phyloP scores from a whole-genome alignment of 2,113 vertebrate genomes.

The Nestor notabilis region DNA sequence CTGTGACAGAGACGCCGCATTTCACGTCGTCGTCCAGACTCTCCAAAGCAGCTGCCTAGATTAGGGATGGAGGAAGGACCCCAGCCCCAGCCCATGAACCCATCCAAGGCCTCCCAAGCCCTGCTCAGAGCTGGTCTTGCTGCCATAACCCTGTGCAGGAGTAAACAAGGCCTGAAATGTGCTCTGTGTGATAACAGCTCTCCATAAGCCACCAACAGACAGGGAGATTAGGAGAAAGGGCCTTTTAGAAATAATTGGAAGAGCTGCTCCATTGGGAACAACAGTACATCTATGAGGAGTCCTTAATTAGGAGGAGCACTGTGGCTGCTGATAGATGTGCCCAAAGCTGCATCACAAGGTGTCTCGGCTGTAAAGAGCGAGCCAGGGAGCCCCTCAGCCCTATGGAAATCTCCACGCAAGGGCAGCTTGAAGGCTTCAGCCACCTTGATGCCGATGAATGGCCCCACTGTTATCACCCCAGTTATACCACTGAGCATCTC shows the following conservation, averaged over 20 bases:
- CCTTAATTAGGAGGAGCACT: constrained; percentile 19
- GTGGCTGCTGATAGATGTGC: background rate
- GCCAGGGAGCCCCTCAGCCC: background rate
- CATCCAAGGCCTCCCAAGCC: background rate
- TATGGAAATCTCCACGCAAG: background rate
- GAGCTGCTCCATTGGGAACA: constrained; percentile 30
- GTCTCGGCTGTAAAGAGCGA: background rate
- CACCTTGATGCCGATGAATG: background rate
- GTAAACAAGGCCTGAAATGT: background rate
- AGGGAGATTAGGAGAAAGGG: background rate
- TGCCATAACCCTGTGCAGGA: accelerated
- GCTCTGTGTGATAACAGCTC: background rate
- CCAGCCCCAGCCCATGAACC: background rate
- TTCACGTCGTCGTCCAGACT: accelerated
- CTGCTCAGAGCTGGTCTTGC: background rate
- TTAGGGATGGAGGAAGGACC: background rate
- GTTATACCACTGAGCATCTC: background rate
- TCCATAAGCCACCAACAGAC: background rate
- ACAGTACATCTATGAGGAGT: background rate
- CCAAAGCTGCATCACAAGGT: constrained; percentile 24
- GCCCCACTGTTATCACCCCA: background rate
- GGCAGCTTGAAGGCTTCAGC: background rate
- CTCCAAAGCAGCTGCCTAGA: background rate
- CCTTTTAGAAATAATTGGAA: constrained; percentile 58
- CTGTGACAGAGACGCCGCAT: accelerated